Evolutionary conservation across 2,888 invertebrate species (phyloP).

Genomic region (Trachelus stipa): DNA sequence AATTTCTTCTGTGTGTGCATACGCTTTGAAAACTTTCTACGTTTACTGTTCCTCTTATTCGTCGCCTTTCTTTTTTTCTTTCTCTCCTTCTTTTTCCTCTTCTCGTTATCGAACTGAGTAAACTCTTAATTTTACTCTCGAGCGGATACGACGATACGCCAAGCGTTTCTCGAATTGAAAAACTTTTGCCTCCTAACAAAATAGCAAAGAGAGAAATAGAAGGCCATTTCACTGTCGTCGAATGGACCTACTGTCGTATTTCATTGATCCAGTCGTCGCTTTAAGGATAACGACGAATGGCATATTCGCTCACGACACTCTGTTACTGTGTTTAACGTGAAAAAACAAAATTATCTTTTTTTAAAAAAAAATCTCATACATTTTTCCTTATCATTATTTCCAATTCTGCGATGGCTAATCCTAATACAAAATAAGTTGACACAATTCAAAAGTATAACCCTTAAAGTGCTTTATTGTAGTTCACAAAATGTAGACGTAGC

Average conservation of each 20-base stretch:
- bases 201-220: not conserved
- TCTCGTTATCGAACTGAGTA: not conserved
- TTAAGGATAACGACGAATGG: not conserved
- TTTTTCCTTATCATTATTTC: not conserved
- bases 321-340: not conserved
- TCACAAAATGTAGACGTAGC: not conserved
- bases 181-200: slow-evolving; percentile 17
- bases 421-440: not conserved
- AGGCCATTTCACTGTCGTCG: not conserved
- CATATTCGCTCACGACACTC: not conserved
- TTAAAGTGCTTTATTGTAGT: not conserved
- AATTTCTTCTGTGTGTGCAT: not conserved
- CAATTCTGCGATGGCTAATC: not conserved
- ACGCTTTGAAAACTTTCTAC: not conserved
- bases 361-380: not conserved
- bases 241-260: not conserved
- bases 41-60: not conserved
- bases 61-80: too few relatives aligned
- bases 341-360: not conserved
- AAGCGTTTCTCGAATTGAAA: slow-evolving; percentile 11
- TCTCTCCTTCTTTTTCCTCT: not conserved
- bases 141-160: not conserved
- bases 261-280: not conserved
- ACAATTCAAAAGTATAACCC: not conserved
- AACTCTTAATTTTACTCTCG: slow-evolving; percentile 9